phyloP scores from a whole-genome alignment of 1,140 invertebrate genomes.

The Nephila pilipes region DNA sequence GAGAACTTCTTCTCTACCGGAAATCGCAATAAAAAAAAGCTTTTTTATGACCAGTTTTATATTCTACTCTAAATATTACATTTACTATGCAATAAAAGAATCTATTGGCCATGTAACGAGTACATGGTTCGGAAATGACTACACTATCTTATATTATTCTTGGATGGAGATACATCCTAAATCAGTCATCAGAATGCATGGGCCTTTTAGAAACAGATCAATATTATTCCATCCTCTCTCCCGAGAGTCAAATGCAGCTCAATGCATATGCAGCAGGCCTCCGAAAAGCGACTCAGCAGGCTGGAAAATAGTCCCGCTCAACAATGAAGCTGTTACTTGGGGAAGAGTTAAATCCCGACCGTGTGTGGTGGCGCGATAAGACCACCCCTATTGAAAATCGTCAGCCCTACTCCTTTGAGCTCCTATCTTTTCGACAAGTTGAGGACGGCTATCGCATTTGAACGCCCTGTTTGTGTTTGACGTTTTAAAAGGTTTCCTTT shows the following conservation, averaged over 20 bases:
- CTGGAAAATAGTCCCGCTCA: constrained; percentile 42
- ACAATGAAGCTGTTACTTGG: constrained; percentile 55
- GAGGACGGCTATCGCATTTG: constrained; percentile 32
- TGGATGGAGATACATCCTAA: background rate
- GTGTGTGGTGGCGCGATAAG: constrained; percentile 53
- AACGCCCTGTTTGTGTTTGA: constrained; percentile 49
- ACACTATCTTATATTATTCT: no score
- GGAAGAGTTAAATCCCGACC: constrained; percentile 44
- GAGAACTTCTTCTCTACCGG: no score
- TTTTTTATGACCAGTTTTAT: no score
- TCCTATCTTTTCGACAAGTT: constrained; percentile 35
- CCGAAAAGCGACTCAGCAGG: constrained; percentile 21
- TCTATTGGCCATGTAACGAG: no score
- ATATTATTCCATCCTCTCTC: constrained; percentile 1
- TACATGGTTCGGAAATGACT: no score
- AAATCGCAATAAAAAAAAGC: no score
- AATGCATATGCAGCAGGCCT: constrained; percentile 26
- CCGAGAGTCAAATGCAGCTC: constrained; percentile 1
- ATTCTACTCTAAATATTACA: no score
- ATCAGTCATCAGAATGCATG: background rate
- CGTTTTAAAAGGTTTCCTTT: constrained; percentile 48
- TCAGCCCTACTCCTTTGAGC: constrained; percentile 15
- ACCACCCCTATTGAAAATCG: constrained; percentile 45
- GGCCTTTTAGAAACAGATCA: background rate
- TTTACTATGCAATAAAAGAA: no score